Base-by-base conservation (phyloP, 2,113 vertebrate genomes). In the Dolichallabes microphthalmus region DNA sequence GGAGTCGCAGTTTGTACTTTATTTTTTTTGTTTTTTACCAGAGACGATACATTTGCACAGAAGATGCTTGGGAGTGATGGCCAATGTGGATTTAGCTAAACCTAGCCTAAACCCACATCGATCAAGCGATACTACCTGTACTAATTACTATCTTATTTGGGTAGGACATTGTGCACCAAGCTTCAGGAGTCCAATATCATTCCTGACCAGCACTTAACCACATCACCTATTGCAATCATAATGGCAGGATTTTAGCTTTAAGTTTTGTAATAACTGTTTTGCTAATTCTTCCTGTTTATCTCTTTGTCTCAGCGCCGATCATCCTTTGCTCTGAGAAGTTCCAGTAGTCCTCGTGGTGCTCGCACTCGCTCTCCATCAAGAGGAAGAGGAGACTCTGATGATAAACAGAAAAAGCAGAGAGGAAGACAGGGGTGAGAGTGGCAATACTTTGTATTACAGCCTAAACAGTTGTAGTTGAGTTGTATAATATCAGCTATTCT, bases 351-450 rank as follows among this genome's bases (percentile, higher is more conserved):
- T 82, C 93, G 96, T 14, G 95, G 95, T 0, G 94, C 93, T 66
- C 94, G 97, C 11, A 96, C 95, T n/a, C 95, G 96, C 50, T 98
- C 97, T 14, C 97, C 96, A 0, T 97, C 97, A 86, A 93, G 96
- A 8, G 96, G 95, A 22, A 91, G 94, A 90, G 93, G 96, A 35
- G 94, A 94, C 55, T 93, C 91, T 25, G 96, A 63, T 15, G 96
- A 96, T 35, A 93, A 92, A 75, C 96, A 95, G 82, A 93, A 95
- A 19, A 94, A 96, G 83, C 93, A 94, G 19, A 93, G 96, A 27
- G 96, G 96, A 35, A 92, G 96, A 80, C 96, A 94, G 87, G 94
- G 94, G 95, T 95, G 86, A 92, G 90, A 52, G 22, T 12, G 11
- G 9, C 9, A 32, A 58, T 39, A 45, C 12, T 58, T 11, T 20